phyloP scores from a whole-genome alignment of 2,797 vertebrate species.

The Gouania willdenowi region DNA sequence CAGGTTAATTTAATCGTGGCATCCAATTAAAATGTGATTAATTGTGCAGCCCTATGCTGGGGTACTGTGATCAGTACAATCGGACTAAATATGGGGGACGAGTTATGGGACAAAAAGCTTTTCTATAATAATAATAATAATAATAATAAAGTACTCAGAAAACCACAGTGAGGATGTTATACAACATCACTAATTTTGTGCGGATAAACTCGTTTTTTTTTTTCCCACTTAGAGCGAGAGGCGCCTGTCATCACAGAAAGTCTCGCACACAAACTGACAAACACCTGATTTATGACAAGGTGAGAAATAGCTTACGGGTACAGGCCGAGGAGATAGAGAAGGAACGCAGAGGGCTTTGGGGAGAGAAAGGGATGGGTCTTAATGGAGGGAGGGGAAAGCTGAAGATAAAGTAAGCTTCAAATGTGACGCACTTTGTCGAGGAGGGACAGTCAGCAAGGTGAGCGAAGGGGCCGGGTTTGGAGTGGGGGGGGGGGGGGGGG shows the following conservation, averaged over 20 bases:
- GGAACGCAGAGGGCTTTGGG: slow-evolving; percentile 31
- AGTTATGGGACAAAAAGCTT: too few species aligned
- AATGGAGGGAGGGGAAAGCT: slow-evolving; percentile 39
- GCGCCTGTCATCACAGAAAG: slow-evolving; percentile 10
- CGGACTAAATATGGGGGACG: too few species aligned
- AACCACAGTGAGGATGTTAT: too few species aligned
- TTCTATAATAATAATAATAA: too few species aligned
- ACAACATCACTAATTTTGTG: too few species aligned
- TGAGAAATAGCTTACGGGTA: slow-evolving; percentile 35
- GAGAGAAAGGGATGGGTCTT: slow-evolving; percentile 34
- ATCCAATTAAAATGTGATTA: too few species aligned
- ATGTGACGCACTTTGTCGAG: slow-evolving; percentile 37
- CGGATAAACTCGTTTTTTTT: too few species aligned
- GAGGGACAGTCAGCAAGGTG: slow-evolving; percentile 33
- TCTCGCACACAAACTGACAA: slow-evolving; percentile 1
- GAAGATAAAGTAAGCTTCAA: slow-evolving; percentile 62
- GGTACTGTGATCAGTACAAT: too few species aligned
- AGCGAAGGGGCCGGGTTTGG: slow-evolving; percentile 13
- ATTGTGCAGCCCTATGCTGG: too few species aligned
- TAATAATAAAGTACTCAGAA: too few species aligned
- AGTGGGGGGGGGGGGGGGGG: too few species aligned
- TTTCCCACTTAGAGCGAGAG: background rate
- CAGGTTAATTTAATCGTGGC: too few species aligned
- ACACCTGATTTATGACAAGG: slow-evolving; percentile 45
- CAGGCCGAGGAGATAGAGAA: slow-evolving; percentile 46